phyloP scores from a whole-genome alignment of 1,140 invertebrate genomes.

The Papilio helenus region DNA sequence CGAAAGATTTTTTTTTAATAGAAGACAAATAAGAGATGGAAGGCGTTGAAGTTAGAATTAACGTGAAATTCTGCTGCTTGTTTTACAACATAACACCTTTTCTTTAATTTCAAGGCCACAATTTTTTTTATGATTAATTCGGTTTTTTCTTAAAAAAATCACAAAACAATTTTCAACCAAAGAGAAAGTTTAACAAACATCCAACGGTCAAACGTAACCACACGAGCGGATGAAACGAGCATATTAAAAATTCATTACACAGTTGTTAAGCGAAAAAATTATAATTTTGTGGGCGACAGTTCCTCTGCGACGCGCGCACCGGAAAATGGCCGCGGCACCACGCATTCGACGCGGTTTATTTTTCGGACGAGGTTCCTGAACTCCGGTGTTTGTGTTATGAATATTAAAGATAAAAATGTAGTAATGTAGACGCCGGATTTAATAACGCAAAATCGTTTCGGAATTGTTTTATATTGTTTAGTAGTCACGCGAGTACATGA shows the following conservation, averaged over 20 bases:
- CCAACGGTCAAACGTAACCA: slow-evolving; percentile 2
- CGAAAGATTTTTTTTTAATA: too few relatives aligned
- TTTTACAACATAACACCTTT: too few relatives aligned
- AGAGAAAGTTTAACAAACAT: not conserved
- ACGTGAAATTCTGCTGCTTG: too few relatives aligned
- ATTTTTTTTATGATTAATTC: too few relatives aligned
- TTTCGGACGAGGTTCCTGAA: slow-evolving; percentile 49
- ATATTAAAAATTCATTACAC: slow-evolving; percentile 59
- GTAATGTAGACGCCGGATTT: not conserved
- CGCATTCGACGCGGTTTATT: slow-evolving; percentile 49
- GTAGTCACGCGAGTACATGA: not conserved
- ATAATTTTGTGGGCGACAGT: slow-evolving; percentile 51
- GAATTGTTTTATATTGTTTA: not conserved
- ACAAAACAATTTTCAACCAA: not conserved
- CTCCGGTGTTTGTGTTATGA: slow-evolving; percentile 41
- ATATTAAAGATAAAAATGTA: slow-evolving; percentile 15
- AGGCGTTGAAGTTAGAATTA: too few relatives aligned
- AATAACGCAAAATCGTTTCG: not conserved
- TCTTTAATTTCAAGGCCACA: too few relatives aligned
- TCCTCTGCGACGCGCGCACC: slow-evolving; percentile 49
- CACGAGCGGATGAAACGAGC: slow-evolving; percentile 24
- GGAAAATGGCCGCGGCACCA: slow-evolving; percentile 57
- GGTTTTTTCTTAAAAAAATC: not conserved
- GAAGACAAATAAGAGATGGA: too few relatives aligned
- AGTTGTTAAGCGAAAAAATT: slow-evolving; percentile 64